Conservation (phyloP, 2,888 invertebrate species). For the Orchesellides sinensis region DNA sequence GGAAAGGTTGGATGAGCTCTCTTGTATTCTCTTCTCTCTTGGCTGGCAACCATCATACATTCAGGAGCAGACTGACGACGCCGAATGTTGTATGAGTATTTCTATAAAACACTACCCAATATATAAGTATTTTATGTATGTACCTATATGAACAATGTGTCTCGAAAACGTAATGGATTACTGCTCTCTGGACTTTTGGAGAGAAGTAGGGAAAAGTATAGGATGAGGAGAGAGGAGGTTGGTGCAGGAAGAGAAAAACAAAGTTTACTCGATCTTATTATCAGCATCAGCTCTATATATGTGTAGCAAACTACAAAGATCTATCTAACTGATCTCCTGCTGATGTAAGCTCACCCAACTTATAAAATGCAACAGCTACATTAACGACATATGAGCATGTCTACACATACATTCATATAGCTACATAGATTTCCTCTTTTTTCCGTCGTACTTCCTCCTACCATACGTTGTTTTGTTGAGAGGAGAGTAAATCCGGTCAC, state of each 20-base stretch:
- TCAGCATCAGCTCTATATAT: constrained; percentile 6
- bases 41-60: constrained; percentile 35
- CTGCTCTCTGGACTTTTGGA: constrained; percentile 34
- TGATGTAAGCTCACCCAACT: neutral
- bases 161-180: constrained; percentile 58
- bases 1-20: constrained; percentile 34
- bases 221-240: constrained; percentile 9
- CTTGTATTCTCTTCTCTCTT: constrained; percentile 10
- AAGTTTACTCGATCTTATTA: constrained; percentile 58
- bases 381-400: constrained; percentile 31
- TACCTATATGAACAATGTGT: constrained; percentile 31
- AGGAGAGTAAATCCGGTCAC: constrained; percentile 73
- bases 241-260: constrained; percentile 33
- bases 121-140: constrained; percentile 13
- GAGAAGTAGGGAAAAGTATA: constrained; percentile 3
- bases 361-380: constrained; percentile 52
- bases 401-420: neutral
- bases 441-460: no score
- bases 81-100: constrained; percentile 26
- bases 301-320: neutral
- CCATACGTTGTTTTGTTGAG: no score
- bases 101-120: constrained; percentile 5
- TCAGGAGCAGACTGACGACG: neutral
- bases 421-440: neutral
- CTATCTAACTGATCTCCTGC: constrained; percentile 21